Conservation (phyloP, 2,113 vertebrate species). For the Cavia porcellus region DNA sequence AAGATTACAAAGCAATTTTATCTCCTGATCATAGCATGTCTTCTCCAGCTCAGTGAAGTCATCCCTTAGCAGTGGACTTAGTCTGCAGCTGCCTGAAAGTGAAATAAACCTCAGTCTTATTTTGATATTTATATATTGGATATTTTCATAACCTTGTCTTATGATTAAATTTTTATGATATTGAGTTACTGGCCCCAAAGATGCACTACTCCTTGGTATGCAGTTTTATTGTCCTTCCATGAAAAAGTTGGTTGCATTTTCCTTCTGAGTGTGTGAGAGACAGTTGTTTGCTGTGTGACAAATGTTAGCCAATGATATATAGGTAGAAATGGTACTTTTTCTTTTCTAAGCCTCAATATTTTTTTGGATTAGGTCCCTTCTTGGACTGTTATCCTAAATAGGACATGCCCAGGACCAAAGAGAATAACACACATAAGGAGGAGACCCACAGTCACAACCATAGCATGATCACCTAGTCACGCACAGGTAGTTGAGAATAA, state of each 20-base stretch:
- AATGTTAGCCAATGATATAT: not conserved
- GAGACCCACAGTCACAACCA: not conserved
- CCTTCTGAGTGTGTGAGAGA: not conserved
- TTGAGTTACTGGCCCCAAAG: not conserved
- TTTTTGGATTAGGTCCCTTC: not conserved
- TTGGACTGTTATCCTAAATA: not conserved
- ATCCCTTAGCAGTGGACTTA: not conserved
- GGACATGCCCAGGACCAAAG: not conserved
- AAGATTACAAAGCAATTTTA: not conserved
- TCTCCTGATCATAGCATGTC: not conserved
- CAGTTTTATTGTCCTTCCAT: not conserved
- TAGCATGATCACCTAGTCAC: fast-evolving
- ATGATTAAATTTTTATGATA: not conserved
- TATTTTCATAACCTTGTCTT: not conserved
- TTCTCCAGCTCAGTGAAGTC: fast-evolving
- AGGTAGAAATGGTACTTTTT: not conserved
- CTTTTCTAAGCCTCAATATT: not conserved
- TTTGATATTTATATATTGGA: not conserved
- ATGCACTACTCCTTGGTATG: not conserved
- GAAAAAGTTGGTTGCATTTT: not conserved
- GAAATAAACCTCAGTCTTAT: not conserved
- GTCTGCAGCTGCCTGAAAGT: not conserved
- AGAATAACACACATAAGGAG: no score
- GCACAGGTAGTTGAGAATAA: not conserved
- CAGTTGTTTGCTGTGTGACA: not conserved